phyloP scores from a whole-genome alignment of 1,140 invertebrate species.

The Protaetia brevitarsis region DNA sequence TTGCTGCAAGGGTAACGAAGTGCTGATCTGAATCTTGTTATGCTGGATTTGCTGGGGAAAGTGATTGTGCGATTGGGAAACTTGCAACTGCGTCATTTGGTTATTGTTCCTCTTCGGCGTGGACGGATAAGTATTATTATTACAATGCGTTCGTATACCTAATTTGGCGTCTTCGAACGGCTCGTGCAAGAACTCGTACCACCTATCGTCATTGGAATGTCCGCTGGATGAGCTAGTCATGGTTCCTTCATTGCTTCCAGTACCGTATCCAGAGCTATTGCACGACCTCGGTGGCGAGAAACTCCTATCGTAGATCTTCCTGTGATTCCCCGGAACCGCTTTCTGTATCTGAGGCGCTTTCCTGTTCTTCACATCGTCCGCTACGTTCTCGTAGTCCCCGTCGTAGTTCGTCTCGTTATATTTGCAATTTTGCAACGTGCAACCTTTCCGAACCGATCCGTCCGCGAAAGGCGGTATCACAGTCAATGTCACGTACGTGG shows the following conservation, averaged over 20 bases:
- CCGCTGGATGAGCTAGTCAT: constrained; percentile 63
- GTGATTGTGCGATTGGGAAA: constrained; percentile 43
- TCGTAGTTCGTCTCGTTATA: constrained; percentile 63
- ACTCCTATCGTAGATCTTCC: constrained; percentile 67
- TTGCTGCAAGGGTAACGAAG: constrained; percentile 50
- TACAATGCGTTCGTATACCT: constrained; percentile 28
- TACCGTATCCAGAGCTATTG: constrained; percentile 81
- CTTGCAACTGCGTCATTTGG: constrained; percentile 29
- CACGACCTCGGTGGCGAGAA: constrained; percentile 79
- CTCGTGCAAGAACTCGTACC: constrained; percentile 51
- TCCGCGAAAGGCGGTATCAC: constrained; percentile 68
- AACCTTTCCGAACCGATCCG: constrained; percentile 57
- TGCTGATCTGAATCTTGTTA: constrained; percentile 48
- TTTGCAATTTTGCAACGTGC: constrained; percentile 65
- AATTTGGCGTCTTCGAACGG: constrained; percentile 36
- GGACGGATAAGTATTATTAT: constrained; percentile 44
- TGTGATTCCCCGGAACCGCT: constrained; percentile 57
- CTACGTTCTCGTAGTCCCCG: constrained; percentile 69
- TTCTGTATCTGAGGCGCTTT: constrained; percentile 51
- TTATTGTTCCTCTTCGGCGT: constrained; percentile 42
- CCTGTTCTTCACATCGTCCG: constrained; percentile 37
- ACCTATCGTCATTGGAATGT: constrained; percentile 66
- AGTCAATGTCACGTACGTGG: constrained; percentile 77
- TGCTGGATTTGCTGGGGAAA: constrained; percentile 38
- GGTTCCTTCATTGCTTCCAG: constrained; percentile 62